These are phyloP conservation scores for Metopia argyrocephala DNA, from an alignment of 2,888 invertebrate genomes.

Conservation along the genomic window DNA sequence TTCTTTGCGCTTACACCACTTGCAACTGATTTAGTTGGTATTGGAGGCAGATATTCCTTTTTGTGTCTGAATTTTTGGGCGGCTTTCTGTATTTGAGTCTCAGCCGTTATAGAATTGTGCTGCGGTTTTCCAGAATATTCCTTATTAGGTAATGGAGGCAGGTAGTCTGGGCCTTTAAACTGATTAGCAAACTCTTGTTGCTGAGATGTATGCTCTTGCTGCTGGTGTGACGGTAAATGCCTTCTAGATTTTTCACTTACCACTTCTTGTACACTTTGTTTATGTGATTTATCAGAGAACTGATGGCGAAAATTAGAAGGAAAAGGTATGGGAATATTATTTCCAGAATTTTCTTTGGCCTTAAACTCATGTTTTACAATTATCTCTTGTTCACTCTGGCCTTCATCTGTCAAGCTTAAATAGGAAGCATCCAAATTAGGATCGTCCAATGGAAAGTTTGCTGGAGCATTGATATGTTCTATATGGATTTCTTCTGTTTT, in stretches of 20 bases:
- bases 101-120: not conserved
- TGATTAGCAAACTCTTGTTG: not conserved
- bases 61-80: not conserved
- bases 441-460: constrained; percentile 63
- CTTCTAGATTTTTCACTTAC: not conserved
- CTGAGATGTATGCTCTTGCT: too few relatives aligned
- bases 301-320: constrained; percentile 71
- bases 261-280: not conserved
- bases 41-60: constrained; percentile 14
- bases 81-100: not conserved
- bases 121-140: not conserved
- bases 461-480: constrained; percentile 62
- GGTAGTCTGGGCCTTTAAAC: not conserved
- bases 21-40: not conserved
- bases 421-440: constrained; percentile 70
- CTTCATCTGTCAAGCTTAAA: constrained; percentile 64
- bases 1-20: not conserved
- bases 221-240: not conserved
- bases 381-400: constrained; percentile 39
- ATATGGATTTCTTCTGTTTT: constrained; percentile 63
- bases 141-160: not conserved
- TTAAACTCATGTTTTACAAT: constrained; percentile 29
- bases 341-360: not conserved
- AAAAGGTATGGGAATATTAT: constrained; percentile 68
- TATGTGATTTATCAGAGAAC: constrained; percentile 59